These are phyloP conservation scores for Villa cingulata DNA, from an alignment of 2,888 invertebrate genomes.

Conservation along the genomic window DNA sequence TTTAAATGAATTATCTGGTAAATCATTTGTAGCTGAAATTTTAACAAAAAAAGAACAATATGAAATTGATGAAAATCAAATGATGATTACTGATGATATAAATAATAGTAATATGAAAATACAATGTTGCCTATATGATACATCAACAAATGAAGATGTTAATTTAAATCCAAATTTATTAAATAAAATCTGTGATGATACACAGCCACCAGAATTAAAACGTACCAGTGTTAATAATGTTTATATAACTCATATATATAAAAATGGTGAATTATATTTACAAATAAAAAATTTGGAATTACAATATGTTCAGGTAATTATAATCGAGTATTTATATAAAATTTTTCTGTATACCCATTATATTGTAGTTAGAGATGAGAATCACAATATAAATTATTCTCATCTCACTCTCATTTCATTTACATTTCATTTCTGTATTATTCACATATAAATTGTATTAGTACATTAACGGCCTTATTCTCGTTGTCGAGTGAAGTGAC, in stretches of 20 bases:
- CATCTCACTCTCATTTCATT: no score
- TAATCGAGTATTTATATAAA: no score
- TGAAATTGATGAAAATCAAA: constrained; percentile 14
- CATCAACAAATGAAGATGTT: constrained; percentile 47
- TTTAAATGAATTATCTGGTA: constrained; percentile 38
- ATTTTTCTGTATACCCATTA: no score
- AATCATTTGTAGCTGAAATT: constrained; percentile 44
- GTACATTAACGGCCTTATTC: no score
- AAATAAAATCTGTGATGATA: constrained; percentile 38
- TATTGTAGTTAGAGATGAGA: no score
- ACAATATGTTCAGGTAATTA: constrained; percentile 26
- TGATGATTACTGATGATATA: neutral
- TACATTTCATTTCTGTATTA: no score
- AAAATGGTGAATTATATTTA: constrained; percentile 30
- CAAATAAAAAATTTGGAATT: constrained; percentile 27
- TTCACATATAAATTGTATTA: no score
- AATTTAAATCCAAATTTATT: constrained; percentile 49
- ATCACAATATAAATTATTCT: no score
- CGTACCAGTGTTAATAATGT: constrained; percentile 25
- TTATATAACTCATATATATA: constrained; percentile 28
- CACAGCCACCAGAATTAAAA: constrained; percentile 27
- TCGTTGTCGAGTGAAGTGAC: no score
- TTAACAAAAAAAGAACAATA: constrained; percentile 29
- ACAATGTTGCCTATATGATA: constrained; percentile 49
- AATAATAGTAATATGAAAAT: constrained; percentile 32